These are phyloP conservation scores for Knipowitschia caucasica DNA, from an alignment of 2,797 vertebrate species.

Conservation along the genomic window DNA sequence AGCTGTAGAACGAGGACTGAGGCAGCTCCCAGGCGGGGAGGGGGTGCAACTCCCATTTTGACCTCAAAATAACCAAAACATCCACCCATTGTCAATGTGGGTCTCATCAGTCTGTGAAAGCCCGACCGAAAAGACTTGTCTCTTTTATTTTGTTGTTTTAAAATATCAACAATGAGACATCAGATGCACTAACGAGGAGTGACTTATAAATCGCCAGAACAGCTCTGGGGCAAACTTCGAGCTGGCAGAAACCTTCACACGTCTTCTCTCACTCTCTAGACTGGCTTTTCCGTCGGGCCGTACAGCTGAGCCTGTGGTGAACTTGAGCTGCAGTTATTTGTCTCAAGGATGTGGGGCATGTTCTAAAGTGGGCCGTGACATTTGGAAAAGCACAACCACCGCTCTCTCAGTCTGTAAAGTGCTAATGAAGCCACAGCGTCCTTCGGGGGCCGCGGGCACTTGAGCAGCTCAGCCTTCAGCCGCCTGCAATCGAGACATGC, in stretches of 20 bases:
- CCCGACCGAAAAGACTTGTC: too few species aligned
- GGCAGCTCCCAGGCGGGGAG: too few species aligned
- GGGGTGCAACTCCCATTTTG: too few species aligned
- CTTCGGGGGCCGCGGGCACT: not conserved
- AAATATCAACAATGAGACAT: too few species aligned
- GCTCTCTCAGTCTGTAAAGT: not conserved
- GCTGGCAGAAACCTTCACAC: not conserved
- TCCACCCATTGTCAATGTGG: too few species aligned
- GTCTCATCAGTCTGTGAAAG: too few species aligned
- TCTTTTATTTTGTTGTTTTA: too few species aligned
- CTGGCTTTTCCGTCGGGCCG: too few species aligned
- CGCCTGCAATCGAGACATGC: not conserved
- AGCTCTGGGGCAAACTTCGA: not conserved
- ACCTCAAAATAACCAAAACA: too few species aligned
- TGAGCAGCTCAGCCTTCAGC: not conserved
- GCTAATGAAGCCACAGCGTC: not conserved
- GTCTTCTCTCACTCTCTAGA: not conserved
- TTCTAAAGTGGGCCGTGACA: not conserved
- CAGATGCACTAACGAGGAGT: too few species aligned
- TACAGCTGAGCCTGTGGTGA: not conserved
- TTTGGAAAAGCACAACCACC: slow-evolving; percentile 3
- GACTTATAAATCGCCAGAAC: not conserved
- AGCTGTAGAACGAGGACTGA: too few species aligned
- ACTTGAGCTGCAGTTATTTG: not conserved
- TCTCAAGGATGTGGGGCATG: not conserved